Conservation (phyloP, 2,888 invertebrate genomes). For the Dromius quadrimaculatus region DNA sequence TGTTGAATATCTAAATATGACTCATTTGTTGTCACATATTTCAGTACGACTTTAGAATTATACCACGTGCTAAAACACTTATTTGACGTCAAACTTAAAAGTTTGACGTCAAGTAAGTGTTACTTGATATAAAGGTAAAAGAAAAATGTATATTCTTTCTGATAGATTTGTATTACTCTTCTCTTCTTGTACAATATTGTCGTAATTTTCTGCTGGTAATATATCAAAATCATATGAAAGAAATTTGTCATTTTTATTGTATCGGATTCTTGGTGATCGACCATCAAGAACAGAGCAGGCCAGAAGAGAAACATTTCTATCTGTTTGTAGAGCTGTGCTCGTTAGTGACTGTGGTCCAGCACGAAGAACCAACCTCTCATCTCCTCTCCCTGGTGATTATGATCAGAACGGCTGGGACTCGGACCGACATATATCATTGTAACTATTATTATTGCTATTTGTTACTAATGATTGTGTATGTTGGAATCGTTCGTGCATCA, state of each 20-base stretch:
- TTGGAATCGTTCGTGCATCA: slow-evolving; percentile 67
- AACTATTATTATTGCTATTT: slow-evolving; percentile 67
- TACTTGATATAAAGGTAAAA: too few species aligned
- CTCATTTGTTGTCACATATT: too few species aligned
- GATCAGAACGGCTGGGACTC: slow-evolving; percentile 1
- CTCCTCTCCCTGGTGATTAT: slow-evolving; percentile 5
- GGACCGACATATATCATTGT: slow-evolving; percentile 66
- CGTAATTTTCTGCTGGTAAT: too few species aligned
- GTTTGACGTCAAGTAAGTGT: too few species aligned
- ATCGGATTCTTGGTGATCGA: slow-evolving; percentile 28
- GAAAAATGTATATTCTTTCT: too few species aligned
- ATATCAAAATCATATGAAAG: slow-evolving; percentile 40
- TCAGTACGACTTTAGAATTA: too few species aligned
- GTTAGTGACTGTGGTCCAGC: slow-evolving; percentile 1
- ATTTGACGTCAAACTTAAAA: too few species aligned
- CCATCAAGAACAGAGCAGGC: not conserved
- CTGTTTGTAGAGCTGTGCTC: not conserved
- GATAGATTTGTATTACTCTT: too few species aligned
- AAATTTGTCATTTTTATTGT: slow-evolving; percentile 49
- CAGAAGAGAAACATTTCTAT: not conserved
- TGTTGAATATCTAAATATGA: too few species aligned
- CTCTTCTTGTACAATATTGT: too few species aligned
- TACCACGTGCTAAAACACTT: too few species aligned
- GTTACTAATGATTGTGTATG: slow-evolving; percentile 68
- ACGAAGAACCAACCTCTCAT: too few species aligned